phyloP scores from a whole-genome alignment of 2,797 vertebrate genomes.

The Platalea minor region DNA sequence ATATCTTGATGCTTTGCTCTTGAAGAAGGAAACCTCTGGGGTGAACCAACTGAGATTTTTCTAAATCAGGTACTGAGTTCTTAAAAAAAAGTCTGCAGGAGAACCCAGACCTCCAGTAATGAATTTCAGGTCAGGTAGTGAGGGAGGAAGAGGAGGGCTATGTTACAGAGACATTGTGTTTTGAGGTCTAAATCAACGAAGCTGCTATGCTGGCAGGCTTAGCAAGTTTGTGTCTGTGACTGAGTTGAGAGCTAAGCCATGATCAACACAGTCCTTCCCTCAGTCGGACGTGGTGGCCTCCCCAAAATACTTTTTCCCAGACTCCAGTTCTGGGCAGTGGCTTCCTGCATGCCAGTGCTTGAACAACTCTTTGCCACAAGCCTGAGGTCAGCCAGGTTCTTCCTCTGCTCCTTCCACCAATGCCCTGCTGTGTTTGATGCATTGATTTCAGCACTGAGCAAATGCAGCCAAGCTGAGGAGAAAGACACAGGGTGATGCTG shows the following conservation, averaged over 20 bases:
- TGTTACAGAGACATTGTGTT: background rate
- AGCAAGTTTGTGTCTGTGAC: background rate
- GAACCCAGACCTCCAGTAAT: background rate
- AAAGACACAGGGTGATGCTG: background rate
- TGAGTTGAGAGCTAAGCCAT: background rate
- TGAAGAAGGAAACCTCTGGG: background rate
- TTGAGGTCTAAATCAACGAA: background rate
- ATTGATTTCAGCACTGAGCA: background rate
- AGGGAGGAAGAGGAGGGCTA: background rate
- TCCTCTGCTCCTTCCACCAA: background rate
- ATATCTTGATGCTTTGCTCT: background rate
- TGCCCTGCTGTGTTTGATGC: background rate
- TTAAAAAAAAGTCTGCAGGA: background rate
- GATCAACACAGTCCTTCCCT: background rate
- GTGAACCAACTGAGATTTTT: background rate
- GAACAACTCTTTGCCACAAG: background rate
- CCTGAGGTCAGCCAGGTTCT: background rate
- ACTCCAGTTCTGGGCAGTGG: background rate
- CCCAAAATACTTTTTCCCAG: background rate
- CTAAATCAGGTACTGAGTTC: background rate
- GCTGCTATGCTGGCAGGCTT: background rate
- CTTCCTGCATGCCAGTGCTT: background rate
- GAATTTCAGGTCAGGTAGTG: background rate
- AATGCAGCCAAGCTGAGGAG: background rate
- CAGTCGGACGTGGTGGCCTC: background rate